Base-by-base conservation (phyloP, 2,797 vertebrate species). In the Siniperca obscura region DNA sequence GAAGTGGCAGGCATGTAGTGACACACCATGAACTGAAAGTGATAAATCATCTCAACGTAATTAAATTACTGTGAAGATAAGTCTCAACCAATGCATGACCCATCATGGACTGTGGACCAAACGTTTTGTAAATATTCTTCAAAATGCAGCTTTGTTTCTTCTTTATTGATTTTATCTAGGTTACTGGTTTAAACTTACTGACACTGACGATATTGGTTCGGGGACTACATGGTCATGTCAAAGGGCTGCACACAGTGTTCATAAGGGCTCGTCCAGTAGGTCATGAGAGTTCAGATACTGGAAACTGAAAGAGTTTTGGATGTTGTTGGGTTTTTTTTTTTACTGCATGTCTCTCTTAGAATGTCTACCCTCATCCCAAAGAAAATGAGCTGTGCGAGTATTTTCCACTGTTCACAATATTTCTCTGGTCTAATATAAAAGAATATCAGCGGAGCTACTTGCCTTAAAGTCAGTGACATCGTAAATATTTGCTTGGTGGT, bases 401-500 rank as follows among this genome's bases (percentile, higher is more conserved):
- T 50, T 27, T 60, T 27, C 22, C 13, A 21, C 9, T 27, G 17
- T 38, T 60, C 16, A 70, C 7, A 34, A 22, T 36, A 21, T n/a
- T 6, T 2, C 22, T 46, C 34, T n/a, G 61, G 25, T 74, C 21
- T 46, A 46, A 55, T 25, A 12, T 40, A 66, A 27, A 21, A 53
- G 7, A 68, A 34, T n/a, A 60, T 72, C 44, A 48, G 38, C 42
- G 62, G 14, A 62, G 42, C 56, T 46, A 11, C 22, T 44, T 30
- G 22, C 8, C 42, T 27, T 62, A n/a, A 46, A 67, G 19, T 61
- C 76, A 64, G 38, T 2, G 50, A 59, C 70, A 67, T 13, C 2
- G 21, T 71, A 57, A 71, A 82, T 27, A 22, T 77, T 69, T n/a
- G 59, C 30, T 60, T n/a, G 48, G 14, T 52, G 42, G 70, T 76